Evolutionary conservation across 2,888 invertebrate species (phyloP), one percentile per base, ranked within the genome.

Genomic region (Steromphala cineraria): DNA sequence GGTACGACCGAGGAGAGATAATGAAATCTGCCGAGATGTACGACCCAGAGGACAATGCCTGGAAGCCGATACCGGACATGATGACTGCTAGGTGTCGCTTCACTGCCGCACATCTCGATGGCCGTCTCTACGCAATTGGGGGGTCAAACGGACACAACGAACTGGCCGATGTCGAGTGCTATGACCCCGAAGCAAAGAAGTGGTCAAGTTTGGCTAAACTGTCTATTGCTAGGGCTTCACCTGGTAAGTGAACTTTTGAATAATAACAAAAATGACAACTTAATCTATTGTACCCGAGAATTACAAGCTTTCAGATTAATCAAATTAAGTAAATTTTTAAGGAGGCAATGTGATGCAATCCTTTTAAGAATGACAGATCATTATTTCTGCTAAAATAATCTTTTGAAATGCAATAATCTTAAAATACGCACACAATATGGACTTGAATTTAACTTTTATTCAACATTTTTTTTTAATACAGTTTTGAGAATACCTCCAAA

Each of bases 1-100:
- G 96, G 10, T 97, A 97, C 94, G 97, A 97, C 94, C 95, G 97
- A 86, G 96, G 96, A 62, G 96, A 97, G 92, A 97, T 97, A 92
- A 94, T 97, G 87, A 95, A 95, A 86, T 95, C 95, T 24, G 96
- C 96, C 0, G 97, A 97, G 94, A 95, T 95, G 67, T 97, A 96
- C 94, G 95, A 96, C 90, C 96, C 96, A 5, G 94, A 94, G 75
- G 94, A 93, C 4, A 97, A 97, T 94, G 94, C 94, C 78, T 97
- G 97, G 97, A 92, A 94, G 62, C 92, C 94, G 31, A 93, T 96
- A 89, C 95, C 96, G 0, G 95, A 95, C 84, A 96, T 97, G 97
- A 95, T 95, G 80, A 95, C 95, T 84, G 95, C 96, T 81, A 94
- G 97, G 82, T 97, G 97, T 0, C 95, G 97, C 40, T 96, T 97